Evolutionary conservation across 1,140 invertebrate species (phyloP), one percentile per base, ranked within the genome.

Genomic region (Ips nitidus): DNA sequence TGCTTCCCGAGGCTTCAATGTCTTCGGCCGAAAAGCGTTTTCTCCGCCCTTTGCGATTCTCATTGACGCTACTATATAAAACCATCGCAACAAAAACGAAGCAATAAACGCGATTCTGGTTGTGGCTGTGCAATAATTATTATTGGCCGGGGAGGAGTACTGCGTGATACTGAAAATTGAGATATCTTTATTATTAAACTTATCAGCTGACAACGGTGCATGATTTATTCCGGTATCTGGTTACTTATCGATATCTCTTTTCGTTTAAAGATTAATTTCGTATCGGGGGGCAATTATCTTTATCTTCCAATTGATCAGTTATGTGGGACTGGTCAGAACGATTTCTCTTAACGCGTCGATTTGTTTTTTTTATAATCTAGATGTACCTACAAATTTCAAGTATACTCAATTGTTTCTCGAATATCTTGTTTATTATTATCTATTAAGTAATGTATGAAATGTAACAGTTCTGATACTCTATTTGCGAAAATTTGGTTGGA

Each of bases 1-100:
- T 65, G 70, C 69, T 43, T 62, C 74, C 64, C 69, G 59, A 62
- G 71, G 71, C 71, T 61, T 66, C 7, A 66, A 70, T 68, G 37
- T 74, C 40, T 62, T 53, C 66, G 42, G 36, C 57, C 59, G 61
- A 71, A 72, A 69, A 74, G 59, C 57, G 50, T 59, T 66, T 38
- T 66, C 50, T 65, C 60, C 69, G 70, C 71, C 73, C 73, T 69
- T 71, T 74, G 69, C 69, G 50, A 70, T 70, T 61, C 65, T 69
- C 71, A 73, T 70, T 65, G 42, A 71, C 65, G 69, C 60, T 66
- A 70, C 71, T 60, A 66, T 63, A 73, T 22, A 59, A 68, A 60
- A 50, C 53, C 53, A 43, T 4, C 41, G 2, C 56, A 57, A 66
- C 37, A 41, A 47, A 7, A 68, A 45, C 59, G 43, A 68, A 3